A percentile compares a stretch with the other conserved stretches of the same genome.
Evolutionary conservation across 2,113 vertebrate genomes (phyloP).

Genomic region (Propithecus coquereli): DNA sequence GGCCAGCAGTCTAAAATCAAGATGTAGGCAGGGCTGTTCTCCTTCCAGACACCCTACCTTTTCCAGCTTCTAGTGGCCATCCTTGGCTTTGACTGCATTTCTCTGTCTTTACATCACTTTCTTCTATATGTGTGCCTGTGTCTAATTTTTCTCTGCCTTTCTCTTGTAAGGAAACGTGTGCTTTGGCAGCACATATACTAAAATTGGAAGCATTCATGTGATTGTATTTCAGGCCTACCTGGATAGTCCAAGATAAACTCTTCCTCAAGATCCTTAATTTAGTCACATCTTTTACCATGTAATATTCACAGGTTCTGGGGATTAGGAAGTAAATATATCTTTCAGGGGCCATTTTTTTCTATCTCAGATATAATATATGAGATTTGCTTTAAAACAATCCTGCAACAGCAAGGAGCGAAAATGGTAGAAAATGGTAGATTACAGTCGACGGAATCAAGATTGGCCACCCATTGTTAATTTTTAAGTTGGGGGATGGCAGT

Average conservation of each 20-base stretch:
- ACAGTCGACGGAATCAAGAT: background rate
- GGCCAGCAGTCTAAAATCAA: background rate
- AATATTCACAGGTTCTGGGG: background rate
- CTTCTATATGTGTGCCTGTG: background rate
- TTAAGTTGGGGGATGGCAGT: background rate
- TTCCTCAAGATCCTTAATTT: background rate
- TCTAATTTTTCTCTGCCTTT: background rate
- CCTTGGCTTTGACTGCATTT: background rate
- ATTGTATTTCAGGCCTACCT: background rate
- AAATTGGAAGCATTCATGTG: background rate
- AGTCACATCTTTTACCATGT: background rate
- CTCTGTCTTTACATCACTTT: background rate
- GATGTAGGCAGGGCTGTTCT: background rate
- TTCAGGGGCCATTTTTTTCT: background rate
- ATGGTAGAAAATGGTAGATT: background rate
- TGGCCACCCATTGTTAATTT: background rate
- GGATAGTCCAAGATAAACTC: background rate
- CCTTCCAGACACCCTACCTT: background rate
- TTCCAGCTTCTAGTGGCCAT: background rate
- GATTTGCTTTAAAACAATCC: background rate
- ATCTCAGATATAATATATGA: background rate
- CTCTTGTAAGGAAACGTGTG: background rate
- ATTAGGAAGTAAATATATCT: background rate
- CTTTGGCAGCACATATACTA: background rate
- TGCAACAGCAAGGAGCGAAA: background rate